Conservation (phyloP, 2,113 vertebrate genomes). For the Platysteira castanea region DNA sequence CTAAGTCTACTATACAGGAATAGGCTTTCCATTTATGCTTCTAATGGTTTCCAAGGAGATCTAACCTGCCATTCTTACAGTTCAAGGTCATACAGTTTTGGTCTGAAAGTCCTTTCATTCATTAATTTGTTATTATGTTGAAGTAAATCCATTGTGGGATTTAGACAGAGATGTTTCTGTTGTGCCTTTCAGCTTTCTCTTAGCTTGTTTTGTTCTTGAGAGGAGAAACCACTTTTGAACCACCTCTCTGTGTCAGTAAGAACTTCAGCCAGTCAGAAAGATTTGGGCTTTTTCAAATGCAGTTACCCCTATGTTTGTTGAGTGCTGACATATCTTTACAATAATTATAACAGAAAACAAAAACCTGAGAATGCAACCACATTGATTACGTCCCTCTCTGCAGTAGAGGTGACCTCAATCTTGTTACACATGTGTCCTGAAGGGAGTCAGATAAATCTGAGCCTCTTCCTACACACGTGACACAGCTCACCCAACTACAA, state of each 20-base stretch:
- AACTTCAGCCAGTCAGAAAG: neutral
- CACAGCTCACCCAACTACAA: neutral
- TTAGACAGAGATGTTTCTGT: neutral
- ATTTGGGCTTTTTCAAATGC: neutral
- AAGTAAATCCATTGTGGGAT: constrained; percentile 16
- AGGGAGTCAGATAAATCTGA: neutral
- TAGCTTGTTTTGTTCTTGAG: neutral
- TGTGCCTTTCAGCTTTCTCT: constrained; percentile 29
- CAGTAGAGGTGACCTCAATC: neutral
- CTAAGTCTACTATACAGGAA: rapidly evolving
- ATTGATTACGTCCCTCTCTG: neutral
- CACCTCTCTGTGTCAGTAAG: constrained; percentile 15
- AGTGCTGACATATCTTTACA: neutral
- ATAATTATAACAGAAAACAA: neutral
- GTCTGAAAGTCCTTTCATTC: neutral
- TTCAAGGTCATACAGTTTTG: neutral
- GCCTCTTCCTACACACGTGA: rapidly evolving
- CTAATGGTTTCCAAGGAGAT: neutral
- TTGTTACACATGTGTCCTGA: neutral
- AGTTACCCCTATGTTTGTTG: neutral
- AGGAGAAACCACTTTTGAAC: constrained; percentile 7
- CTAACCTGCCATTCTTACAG: neutral
- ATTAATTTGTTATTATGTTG: neutral
- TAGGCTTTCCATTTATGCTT: neutral
- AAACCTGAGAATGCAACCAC: neutral